These are phyloP conservation scores for Pterocles orientalis DNA, from an alignment of 2,113 vertebrate genomes.

Conservation along the genomic window DNA sequence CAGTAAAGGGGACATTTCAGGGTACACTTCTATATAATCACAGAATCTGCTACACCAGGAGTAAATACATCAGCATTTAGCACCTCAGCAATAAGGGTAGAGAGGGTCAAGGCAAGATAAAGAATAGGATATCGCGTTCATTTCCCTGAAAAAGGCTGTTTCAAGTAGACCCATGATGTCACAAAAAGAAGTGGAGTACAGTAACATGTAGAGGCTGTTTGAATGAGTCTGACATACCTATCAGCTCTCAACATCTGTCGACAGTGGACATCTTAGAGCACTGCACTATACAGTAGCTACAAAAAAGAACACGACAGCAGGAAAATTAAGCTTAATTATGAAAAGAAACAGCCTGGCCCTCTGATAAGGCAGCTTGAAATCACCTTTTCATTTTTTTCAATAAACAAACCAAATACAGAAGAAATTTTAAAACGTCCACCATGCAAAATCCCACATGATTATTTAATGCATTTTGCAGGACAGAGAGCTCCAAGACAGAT, in stretches of 20 bases:
- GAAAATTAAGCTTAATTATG: neutral
- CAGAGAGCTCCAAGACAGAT: neutral
- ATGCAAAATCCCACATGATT: neutral
- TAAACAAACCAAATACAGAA: neutral
- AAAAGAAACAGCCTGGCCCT: neutral
- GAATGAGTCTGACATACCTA: neutral
- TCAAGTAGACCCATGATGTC: neutral
- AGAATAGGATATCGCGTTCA: neutral
- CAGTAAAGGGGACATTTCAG: accelerated
- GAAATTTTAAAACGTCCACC: neutral
- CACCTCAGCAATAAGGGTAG: neutral
- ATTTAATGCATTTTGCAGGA: neutral
- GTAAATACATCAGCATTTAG: neutral
- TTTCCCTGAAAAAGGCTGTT: neutral
- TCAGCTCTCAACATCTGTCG: neutral
- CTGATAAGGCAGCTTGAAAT: neutral
- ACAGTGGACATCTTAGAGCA: neutral
- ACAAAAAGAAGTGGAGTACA: neutral
- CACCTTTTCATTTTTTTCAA: neutral
- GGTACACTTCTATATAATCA: neutral
- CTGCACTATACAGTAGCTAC: neutral
- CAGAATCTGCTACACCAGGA: neutral
- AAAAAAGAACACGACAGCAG: neutral
- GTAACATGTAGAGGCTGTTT: neutral
- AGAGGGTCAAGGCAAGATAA: neutral